Evolutionary conservation across 2,113 vertebrate species (phyloP).

Genomic region (Mormyrus iriodes): DNA sequence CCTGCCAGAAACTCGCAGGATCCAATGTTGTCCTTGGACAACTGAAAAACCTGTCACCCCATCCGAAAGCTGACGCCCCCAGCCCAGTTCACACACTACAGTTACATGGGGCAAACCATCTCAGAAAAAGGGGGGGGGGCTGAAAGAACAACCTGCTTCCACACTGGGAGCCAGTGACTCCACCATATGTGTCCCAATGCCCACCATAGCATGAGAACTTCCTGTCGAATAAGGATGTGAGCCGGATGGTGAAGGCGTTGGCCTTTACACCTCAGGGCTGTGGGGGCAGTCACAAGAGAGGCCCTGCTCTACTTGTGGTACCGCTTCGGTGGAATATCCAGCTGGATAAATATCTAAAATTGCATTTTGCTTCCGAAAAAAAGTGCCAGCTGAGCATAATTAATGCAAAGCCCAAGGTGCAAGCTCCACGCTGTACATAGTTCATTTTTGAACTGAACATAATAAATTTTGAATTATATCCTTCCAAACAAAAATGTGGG

Average conservation of each 20-base stretch:
- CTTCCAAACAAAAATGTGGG: neutral
- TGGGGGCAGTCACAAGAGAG: neutral
- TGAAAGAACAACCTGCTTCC: neutral
- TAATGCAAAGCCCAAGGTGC: neutral
- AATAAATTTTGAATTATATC: neutral
- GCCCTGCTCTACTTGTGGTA: neutral
- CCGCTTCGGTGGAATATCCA: neutral
- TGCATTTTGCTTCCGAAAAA: neutral
- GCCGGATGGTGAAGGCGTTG: neutral
- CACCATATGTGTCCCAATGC: neutral
- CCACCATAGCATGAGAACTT: neutral
- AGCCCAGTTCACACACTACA: neutral
- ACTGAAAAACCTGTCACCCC: neutral
- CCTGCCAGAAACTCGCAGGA: slow-evolving; percentile 28
- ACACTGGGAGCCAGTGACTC: neutral
- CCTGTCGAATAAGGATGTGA: neutral
- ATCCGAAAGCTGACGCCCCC: neutral
- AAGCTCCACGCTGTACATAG: neutral
- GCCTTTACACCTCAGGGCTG: neutral
- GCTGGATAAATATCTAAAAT: neutral
- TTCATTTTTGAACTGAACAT: neutral
- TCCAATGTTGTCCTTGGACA: slow-evolving; percentile 24
- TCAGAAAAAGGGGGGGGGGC: neutral
- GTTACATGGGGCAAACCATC: neutral
- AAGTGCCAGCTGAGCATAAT: neutral